Conservation (phyloP, 2,113 vertebrate species). For the Aspiorhynchus laticeps region DNA sequence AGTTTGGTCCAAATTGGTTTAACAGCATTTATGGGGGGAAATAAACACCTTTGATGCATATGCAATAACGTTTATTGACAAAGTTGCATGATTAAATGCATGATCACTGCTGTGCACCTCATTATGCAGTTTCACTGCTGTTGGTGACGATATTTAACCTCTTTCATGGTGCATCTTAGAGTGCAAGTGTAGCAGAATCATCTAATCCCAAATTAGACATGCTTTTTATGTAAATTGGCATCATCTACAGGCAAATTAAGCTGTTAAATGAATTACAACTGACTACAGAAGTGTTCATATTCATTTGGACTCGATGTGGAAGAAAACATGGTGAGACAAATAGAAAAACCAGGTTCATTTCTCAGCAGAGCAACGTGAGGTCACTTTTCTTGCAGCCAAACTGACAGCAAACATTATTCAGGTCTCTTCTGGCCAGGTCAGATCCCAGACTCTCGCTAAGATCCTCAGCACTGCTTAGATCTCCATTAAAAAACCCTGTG, state of each 20-base stretch:
- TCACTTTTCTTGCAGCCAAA: slow-evolving; percentile 79
- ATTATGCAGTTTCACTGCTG: background rate
- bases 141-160: background rate
- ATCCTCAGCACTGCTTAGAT: slow-evolving; percentile 64
- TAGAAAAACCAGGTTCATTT: background rate
- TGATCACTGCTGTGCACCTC: background rate
- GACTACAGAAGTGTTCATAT: background rate
- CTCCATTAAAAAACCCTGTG: slow-evolving; percentile 60
- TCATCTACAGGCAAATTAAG: background rate
- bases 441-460: slow-evolving; percentile 39
- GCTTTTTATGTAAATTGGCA: background rate
- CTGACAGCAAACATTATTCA: slow-evolving; percentile 75
- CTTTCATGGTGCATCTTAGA: background rate
- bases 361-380: slow-evolving; percentile 76
- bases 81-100: slow-evolving; percentile 13
- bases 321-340: background rate
- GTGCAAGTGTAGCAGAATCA: background rate
- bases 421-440: slow-evolving; percentile 65
- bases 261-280: background rate
- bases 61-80: slow-evolving; percentile 70
- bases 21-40: background rate
- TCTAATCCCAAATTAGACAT: background rate
- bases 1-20: background rate
- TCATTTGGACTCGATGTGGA: background rate
- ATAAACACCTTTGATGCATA: background rate